phyloP scores from a whole-genome alignment of 1,140 invertebrate genomes.

The Papilio glaucus region DNA sequence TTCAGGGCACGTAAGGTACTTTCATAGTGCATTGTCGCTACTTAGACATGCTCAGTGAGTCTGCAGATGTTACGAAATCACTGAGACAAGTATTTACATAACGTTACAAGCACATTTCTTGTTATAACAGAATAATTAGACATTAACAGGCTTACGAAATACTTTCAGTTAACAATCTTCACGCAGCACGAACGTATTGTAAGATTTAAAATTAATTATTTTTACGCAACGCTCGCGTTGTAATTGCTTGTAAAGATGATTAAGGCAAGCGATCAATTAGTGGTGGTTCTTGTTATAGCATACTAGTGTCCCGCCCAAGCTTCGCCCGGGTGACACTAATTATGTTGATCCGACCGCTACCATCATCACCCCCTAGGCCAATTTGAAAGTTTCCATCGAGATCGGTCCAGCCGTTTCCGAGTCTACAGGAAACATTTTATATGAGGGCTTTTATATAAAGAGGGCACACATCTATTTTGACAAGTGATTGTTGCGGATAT shows the following conservation, averaged over 20 bases:
- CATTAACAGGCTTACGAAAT: conserved; percentile 35
- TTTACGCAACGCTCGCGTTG: conserved; percentile 20
- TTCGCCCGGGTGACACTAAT: too few relatives aligned
- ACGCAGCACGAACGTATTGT: conserved; percentile 30
- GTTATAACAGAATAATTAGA: conserved; percentile 29
- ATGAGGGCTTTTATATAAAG: too few relatives aligned
- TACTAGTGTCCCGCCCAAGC: too few relatives aligned
- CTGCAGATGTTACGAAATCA: conserved; percentile 27
- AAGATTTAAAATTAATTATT: conserved; percentile 25
- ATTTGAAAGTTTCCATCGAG: too few relatives aligned
- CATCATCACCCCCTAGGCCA: too few relatives aligned
- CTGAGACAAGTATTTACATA: conserved; percentile 35
- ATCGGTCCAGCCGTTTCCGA: too few relatives aligned
- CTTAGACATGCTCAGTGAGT: conserved; percentile 15
- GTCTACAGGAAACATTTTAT: too few relatives aligned
- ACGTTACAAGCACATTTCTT: conserved; percentile 18
- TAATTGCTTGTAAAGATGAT: conserved; percentile 12
- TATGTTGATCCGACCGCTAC: too few relatives aligned
- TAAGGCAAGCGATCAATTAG: not conserved
- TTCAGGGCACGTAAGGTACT: not conserved
- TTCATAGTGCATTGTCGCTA: conserved; percentile 4
- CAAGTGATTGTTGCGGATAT: too few relatives aligned
- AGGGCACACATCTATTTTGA: too few relatives aligned
- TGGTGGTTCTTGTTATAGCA: not conserved
- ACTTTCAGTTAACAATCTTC: conserved; percentile 38